phyloP scores from a whole-genome alignment of 2,113 vertebrate species.

The Lagopus muta region DNA sequence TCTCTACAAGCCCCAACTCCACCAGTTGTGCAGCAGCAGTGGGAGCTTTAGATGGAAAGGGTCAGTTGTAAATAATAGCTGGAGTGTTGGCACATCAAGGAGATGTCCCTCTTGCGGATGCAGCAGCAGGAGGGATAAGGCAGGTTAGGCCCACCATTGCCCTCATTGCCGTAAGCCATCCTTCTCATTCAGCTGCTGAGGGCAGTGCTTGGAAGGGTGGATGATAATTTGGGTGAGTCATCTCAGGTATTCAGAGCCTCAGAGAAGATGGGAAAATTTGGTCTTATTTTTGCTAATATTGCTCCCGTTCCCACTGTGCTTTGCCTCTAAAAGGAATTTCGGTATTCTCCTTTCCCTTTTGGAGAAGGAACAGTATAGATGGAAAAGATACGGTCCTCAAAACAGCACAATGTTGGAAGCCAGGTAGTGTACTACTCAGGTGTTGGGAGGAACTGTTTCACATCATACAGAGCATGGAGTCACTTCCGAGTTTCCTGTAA shows the following conservation, averaged over 20 bases:
- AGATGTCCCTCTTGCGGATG: constrained; percentile 14
- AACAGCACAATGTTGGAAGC: neutral
- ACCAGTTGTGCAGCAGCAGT: neutral
- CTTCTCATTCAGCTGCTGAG: neutral
- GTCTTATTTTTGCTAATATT: neutral
- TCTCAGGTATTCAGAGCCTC: neutral
- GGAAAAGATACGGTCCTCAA: neutral
- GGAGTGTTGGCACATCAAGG: constrained; percentile 28
- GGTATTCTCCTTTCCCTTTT: neutral
- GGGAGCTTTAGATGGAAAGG: neutral
- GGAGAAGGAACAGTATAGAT: neutral
- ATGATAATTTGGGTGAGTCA: neutral
- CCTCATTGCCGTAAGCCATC: neutral
- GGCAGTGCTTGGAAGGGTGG: neutral
- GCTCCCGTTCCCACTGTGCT: neutral
- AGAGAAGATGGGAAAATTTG: neutral
- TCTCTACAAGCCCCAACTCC: constrained; percentile 27
- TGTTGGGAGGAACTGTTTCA: neutral
- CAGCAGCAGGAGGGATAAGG: neutral
- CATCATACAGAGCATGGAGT: neutral
- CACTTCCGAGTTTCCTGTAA: neutral
- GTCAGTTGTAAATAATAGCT: constrained; percentile 56
- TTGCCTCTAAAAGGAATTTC: neutral
- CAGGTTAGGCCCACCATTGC: neutral
- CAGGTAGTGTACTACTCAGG: neutral